phyloP scores from a whole-genome alignment of 2,113 vertebrate genomes.

The Anthoscopus minutus region DNA sequence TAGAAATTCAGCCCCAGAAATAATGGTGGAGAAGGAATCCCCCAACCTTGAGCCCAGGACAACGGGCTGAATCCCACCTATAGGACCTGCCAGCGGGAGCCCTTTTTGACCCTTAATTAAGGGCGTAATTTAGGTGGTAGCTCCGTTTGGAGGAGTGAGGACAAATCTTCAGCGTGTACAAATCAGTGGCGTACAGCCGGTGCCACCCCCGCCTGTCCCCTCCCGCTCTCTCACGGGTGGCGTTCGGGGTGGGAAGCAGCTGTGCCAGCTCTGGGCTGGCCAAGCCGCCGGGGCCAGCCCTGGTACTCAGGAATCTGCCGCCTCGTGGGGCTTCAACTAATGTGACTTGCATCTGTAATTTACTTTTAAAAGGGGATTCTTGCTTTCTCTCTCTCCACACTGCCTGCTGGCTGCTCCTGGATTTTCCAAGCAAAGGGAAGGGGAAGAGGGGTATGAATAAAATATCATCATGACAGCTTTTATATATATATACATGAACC shows the following conservation, averaged over 20 bases:
- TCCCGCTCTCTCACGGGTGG: not conserved
- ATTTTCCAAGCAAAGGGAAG: constrained; percentile 62
- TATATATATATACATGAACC: constrained; percentile 54
- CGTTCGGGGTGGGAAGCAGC: not conserved
- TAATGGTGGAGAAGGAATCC: not conserved
- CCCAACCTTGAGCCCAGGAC: rapidly evolving
- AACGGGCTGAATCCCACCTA: not conserved
- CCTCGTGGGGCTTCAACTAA: constrained; percentile 30
- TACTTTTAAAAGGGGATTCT: constrained; percentile 56
- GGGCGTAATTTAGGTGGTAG: not conserved
- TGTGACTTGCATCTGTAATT: constrained; percentile 66
- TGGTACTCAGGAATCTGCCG: not conserved
- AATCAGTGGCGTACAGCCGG: not conserved
- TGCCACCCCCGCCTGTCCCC: not conserved
- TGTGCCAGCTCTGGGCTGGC: not conserved
- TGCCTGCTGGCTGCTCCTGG: constrained; percentile 56
- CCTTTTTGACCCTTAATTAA: not conserved
- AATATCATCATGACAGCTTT: constrained; percentile 62
- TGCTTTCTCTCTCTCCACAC: constrained; percentile 34
- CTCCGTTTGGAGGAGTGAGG: not conserved
- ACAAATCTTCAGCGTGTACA: not conserved
- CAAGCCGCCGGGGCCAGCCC: not conserved
- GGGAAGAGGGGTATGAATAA: constrained; percentile 65
- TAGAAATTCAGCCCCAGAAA: not conserved
- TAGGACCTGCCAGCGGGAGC: not conserved